Evolutionary conservation across 2,113 vertebrate genomes (phyloP), one percentile per base, ranked within the genome.

Genomic region (Girardinichthys multiradiatus): DNA sequence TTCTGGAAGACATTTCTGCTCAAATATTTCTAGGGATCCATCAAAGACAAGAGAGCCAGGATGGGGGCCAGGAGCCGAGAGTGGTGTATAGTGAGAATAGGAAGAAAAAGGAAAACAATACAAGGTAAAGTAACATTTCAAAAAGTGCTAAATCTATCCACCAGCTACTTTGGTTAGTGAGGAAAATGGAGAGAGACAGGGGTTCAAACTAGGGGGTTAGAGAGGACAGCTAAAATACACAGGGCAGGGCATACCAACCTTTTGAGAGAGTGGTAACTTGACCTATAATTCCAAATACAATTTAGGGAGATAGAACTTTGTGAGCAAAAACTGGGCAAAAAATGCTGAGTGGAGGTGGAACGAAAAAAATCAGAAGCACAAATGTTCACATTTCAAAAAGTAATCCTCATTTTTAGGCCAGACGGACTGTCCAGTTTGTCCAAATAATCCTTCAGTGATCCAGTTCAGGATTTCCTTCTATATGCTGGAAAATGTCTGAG

Each of bases 221-320:
- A 96, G 94, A 97, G 93, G 96, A 96, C 95, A 95, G 93, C 97
- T 97, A 96, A 96, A 95, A 97, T 96, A 97, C 96, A 98, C 96
- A 98, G 96, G 97, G 97, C 98, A 98, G 97, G 95, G 95, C 96
- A 99, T 99, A 99, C 98, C 98, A 99, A 99, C 98, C 98, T 99
- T 99, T 98, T 98, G 94, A 96, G 96, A 97, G 95, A 98, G 97
- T 96, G 95, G 98, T 97, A 98, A 99, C 97, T 97, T 95, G 96
- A 97, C 95, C 96, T 98, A 99, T 95, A 96, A 98, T 97, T 96
- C 98, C 97, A 96, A 97, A 99, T 98, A 98, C 86, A 99, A 98
- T 96, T 95, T 97, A 98, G 96, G 97, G 96, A 98, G 97, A 95
- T 85, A 97, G 95, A 98, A 96, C 95, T 98, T 95, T 94, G 91